Evolutionary conservation across 1,140 invertebrate genomes (phyloP).

Genomic region (Dysdera silvatica): DNA sequence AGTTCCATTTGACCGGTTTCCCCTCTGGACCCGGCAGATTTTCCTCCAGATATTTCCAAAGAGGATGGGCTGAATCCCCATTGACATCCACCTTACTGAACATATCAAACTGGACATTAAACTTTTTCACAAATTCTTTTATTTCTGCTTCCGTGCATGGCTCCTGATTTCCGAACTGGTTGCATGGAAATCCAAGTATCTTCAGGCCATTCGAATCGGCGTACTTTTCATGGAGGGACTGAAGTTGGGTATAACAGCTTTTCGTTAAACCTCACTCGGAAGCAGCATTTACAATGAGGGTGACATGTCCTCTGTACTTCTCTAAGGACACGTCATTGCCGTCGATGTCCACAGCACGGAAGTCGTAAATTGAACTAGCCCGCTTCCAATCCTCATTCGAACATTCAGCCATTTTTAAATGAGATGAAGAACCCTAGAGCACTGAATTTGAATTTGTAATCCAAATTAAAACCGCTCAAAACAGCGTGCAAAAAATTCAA

Average conservation of each 20-base stretch:
- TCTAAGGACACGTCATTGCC: conserved; percentile 61
- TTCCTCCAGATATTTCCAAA: conserved; percentile 77
- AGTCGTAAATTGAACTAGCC: conserved; percentile 63
- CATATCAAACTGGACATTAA: conserved; percentile 68
- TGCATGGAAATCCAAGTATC: conserved; percentile 84
- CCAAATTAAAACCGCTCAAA: too few relatives aligned
- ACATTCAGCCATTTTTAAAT: too few relatives aligned
- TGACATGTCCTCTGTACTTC: conserved; percentile 56
- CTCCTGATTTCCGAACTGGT: conserved; percentile 70
- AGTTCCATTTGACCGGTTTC: conserved; percentile 85
- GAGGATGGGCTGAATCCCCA: conserved; percentile 67
- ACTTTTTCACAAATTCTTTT: conserved; percentile 55
- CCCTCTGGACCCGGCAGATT: conserved; percentile 51
- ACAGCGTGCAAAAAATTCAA: too few relatives aligned
- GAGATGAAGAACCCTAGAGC: too few relatives aligned
- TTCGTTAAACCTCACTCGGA: conserved; percentile 73
- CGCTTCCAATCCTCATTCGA: conserved; percentile 50
- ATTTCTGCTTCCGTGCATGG: conserved; percentile 63
- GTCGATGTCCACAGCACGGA: conserved; percentile 61
- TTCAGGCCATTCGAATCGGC: conserved; percentile 55
- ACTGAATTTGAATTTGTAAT: too few relatives aligned
- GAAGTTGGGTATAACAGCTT: conserved; percentile 64
- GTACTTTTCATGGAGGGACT: conserved; percentile 60
- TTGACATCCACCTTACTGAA: conserved; percentile 78
- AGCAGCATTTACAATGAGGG: conserved; percentile 75